A percentile compares a stretch with the other conserved stretches of the same genome.
Conservation (phyloP, 2,888 invertebrate genomes). For the Bugula neritina region DNA sequence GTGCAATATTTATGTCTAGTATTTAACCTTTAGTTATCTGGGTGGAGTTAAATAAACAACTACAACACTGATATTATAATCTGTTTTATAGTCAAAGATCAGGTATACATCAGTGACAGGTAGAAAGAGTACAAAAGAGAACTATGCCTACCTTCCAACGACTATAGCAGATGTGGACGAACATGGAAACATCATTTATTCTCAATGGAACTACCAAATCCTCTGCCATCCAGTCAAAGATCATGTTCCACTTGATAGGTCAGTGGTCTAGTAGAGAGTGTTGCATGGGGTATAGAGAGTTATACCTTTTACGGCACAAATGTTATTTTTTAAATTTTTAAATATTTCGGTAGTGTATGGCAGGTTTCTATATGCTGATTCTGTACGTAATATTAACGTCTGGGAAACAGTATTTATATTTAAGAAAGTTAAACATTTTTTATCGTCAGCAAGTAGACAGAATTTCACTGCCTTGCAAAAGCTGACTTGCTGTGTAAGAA, state of each 20-base stretch:
- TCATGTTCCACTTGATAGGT: conserved; percentile 30
- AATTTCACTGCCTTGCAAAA: no score
- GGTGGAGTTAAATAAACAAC: neutral
- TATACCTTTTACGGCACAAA: neutral
- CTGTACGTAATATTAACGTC: no score
- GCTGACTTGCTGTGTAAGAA: no score
- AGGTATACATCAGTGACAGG: conserved; percentile 37
- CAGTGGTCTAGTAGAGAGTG: no score
- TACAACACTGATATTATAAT: neutral
- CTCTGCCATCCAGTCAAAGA: conserved; percentile 34
- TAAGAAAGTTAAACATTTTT: no score
- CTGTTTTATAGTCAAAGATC: conserved; percentile 30
- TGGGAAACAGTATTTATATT: no score
- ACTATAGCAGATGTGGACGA: conserved; percentile 35
- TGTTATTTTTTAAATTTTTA: no score
- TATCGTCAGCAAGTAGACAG: no score
- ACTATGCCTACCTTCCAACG: conserved; percentile 39
- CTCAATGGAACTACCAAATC: conserved; percentile 41
- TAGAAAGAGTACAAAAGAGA: conserved; percentile 36
- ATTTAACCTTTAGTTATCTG: neutral
- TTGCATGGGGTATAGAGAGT: neutral
- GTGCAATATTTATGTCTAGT: neutral
- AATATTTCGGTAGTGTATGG: no score
- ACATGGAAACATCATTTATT: conserved; percentile 34
- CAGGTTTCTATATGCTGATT: no score